Conservation (phyloP, 2,888 invertebrate species). For the Temnothorax ravouxi region DNA sequence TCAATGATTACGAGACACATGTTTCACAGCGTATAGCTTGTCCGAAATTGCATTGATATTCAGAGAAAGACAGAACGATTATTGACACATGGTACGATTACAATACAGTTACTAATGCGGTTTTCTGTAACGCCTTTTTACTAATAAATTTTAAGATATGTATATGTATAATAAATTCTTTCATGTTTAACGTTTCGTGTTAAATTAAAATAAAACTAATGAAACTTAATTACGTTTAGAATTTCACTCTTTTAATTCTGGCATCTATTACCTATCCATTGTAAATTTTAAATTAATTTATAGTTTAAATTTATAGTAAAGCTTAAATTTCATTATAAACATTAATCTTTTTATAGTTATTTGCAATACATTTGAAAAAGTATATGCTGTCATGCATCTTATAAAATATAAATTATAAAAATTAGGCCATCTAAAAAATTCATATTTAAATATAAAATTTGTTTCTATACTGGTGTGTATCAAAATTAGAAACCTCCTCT, state of each 20-base stretch:
- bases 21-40: conserved; percentile 56
- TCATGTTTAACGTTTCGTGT: not conserved
- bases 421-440: not conserved
- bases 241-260: not conserved
- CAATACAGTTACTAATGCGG: not conserved
- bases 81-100: not conserved
- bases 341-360: not conserved
- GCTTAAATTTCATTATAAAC: not conserved
- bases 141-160: not conserved
- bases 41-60: conserved; percentile 15
- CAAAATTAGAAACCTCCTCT: not conserved
- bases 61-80: not conserved
- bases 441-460: not conserved
- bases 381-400: not conserved
- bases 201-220: not conserved
- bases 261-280: not conserved
- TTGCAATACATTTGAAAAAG: not conserved
- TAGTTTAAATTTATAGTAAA: not conserved
- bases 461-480: not conserved
- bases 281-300: not conserved
- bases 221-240: not conserved
- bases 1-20: conserved; percentile 78
- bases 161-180: not conserved
- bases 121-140: not conserved
- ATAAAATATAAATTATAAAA: not conserved